Percentiles rank a stretch among this genome's conserved stretches.
These are phyloP conservation scores for Trachelus stipa DNA, from an alignment of 2,888 invertebrate genomes.

Conservation along the genomic window DNA sequence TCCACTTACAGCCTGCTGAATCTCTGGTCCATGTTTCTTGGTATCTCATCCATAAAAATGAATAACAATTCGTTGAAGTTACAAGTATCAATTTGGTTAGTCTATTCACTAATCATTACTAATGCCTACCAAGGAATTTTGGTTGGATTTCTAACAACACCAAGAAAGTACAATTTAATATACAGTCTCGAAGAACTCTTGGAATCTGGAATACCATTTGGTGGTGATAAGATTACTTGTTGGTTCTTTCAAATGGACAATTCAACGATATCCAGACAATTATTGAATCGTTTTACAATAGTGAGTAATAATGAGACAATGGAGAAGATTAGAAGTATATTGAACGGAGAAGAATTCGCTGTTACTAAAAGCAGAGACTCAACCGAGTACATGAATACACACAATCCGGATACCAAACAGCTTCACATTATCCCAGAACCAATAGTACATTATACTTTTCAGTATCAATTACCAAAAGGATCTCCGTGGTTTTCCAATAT, in stretches of 20 bases:
- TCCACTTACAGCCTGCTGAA: too few relatives aligned
- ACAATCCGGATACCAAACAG: background rate
- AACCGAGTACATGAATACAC: background rate
- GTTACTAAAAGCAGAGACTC: background rate
- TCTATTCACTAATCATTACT: background rate
- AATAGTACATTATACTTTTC: background rate
- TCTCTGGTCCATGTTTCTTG: conserved; percentile 4
- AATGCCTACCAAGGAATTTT: conserved; percentile 2
- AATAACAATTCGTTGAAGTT: background rate
- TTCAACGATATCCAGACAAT: background rate
- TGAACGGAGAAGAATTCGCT: background rate
- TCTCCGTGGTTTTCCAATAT: background rate
- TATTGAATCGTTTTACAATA: background rate
- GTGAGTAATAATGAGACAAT: background rate
- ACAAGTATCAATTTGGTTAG: background rate
- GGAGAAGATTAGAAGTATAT: background rate
- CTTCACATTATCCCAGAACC: conserved; percentile 5
- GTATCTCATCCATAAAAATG: background rate
- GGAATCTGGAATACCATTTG: background rate
- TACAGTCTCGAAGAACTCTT: background rate
- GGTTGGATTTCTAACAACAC: conserved; percentile 1
- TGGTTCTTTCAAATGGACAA: background rate
- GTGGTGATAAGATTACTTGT: background rate
- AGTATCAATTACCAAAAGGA: background rate
- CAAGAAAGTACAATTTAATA: background rate